These are phyloP conservation scores for Nebria brevicollis DNA, from an alignment of 2,888 invertebrate genomes.

Conservation along the genomic window DNA sequence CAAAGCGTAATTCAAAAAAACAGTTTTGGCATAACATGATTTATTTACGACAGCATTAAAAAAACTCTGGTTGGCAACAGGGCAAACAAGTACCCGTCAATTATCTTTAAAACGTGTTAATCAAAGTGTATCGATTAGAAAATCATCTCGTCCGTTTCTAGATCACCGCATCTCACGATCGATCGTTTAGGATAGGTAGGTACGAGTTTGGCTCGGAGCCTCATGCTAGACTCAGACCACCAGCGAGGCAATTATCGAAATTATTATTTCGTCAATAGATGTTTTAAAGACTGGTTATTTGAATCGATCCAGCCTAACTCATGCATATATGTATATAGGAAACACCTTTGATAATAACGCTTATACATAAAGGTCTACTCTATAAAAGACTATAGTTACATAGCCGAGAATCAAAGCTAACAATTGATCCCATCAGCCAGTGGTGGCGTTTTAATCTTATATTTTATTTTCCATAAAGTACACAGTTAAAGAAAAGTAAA, in stretches of 20 bases:
- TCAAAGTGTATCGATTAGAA: slow-evolving; percentile 20
- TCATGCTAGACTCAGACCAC: slow-evolving; percentile 17
- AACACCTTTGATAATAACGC: not conserved
- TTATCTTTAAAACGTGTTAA: slow-evolving; percentile 26
- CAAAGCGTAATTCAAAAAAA: too few relatives aligned
- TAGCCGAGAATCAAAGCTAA: not conserved
- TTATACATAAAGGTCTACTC: not conserved
- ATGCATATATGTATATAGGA: not conserved
- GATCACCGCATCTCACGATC: not conserved
- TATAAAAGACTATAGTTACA: not conserved
- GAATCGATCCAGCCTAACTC: not conserved
- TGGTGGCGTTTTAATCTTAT: not conserved
- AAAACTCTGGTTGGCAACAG: not conserved
- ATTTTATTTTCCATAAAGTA: not conserved
- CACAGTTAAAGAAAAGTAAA: too few relatives aligned
- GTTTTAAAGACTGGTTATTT: not conserved
- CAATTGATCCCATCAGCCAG: not conserved
- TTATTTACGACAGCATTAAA: not conserved
- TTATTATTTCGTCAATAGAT: slow-evolving; percentile 35
- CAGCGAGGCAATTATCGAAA: slow-evolving; percentile 23
- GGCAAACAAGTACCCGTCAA: not conserved
- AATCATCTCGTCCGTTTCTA: slow-evolving; percentile 9
- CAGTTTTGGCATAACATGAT: not conserved
- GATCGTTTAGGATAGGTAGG: slow-evolving; percentile 8
- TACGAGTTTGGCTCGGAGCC: not conserved